These are phyloP conservation scores for Lepidostoma basale DNA, from an alignment of 1,140 invertebrate species.

Conservation along the genomic window DNA sequence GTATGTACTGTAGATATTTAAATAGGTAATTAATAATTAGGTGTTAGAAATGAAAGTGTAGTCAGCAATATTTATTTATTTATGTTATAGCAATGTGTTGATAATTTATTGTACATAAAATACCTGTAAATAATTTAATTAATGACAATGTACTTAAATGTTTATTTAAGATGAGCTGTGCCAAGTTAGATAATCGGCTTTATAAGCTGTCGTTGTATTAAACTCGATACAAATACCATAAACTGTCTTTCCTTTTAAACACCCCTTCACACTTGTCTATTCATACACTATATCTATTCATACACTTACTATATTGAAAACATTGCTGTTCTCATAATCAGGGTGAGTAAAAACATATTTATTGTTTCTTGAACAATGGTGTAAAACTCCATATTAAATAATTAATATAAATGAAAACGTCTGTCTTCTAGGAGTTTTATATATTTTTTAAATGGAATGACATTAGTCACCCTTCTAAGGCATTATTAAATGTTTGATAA, in stretches of 20 bases:
- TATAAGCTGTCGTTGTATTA: constrained; percentile 25
- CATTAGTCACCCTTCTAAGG: too few relatives aligned
- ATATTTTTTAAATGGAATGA: too few relatives aligned
- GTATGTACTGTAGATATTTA: not conserved
- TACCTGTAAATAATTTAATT: constrained; percentile 2
- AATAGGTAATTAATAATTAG: not conserved
- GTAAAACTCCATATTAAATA: too few relatives aligned
- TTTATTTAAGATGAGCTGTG: constrained; percentile 23
- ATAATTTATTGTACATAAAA: constrained; percentile 6
- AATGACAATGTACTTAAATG: too few relatives aligned
- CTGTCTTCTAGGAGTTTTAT: too few relatives aligned
- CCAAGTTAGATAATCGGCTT: constrained; percentile 26
- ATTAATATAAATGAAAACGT: too few relatives aligned
- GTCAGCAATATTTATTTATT: constrained; percentile 27
- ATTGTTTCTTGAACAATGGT: too few relatives aligned
- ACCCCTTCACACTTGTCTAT: not conserved
- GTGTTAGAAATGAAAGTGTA: constrained; percentile 2
- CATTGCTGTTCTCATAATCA: too few relatives aligned
- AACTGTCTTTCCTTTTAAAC: not conserved
- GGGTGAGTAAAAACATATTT: too few relatives aligned
- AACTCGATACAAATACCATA: not conserved
- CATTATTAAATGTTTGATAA: too few relatives aligned
- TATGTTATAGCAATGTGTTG: not conserved
- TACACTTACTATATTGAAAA: too few relatives aligned
- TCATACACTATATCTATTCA: too few relatives aligned